These are phyloP conservation scores for Nephrocerus scutellatus DNA, from an alignment of 2,888 invertebrate genomes.

Conservation along the genomic window DNA sequence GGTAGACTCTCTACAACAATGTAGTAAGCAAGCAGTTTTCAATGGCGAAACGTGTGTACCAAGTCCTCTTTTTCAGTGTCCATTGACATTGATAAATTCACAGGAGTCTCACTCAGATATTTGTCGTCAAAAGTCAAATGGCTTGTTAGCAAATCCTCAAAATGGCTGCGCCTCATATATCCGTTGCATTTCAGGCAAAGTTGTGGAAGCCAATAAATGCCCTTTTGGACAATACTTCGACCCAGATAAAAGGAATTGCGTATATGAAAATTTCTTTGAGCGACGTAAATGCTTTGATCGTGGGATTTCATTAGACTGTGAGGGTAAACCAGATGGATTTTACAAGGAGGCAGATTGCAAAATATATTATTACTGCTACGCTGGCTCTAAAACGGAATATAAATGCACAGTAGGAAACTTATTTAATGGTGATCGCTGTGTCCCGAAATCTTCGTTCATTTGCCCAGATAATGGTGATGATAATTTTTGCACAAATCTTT, in stretches of 20 bases:
- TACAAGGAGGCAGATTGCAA: constrained; percentile 52
- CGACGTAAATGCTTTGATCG: constrained; percentile 26
- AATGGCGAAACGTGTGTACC: constrained; percentile 39
- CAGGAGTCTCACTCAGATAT: constrained; percentile 26
- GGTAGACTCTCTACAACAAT: constrained; percentile 29
- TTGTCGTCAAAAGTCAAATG: constrained; percentile 51
- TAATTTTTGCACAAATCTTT: constrained; percentile 50
- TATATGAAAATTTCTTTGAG: constrained; percentile 27
- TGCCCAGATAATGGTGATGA: constrained; percentile 48
- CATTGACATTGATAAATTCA: constrained; percentile 13
- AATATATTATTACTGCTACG: constrained; percentile 54
- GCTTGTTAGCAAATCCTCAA: constrained; percentile 43
- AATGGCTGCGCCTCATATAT: constrained; percentile 39
- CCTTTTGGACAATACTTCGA: constrained; percentile 37
- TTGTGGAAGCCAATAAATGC: constrained; percentile 32
- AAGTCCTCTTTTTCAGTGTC: constrained; percentile 29
- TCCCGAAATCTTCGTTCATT: constrained; percentile 46
- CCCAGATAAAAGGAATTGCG: constrained; percentile 28
- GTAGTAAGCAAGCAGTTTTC: constrained; percentile 35
- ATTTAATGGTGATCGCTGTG: constrained; percentile 57
- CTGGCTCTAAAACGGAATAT: constrained; percentile 50
- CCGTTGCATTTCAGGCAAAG: constrained; percentile 33
- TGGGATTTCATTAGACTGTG: constrained; percentile 29
- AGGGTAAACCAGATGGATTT: constrained; percentile 29
- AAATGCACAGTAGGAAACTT: constrained; percentile 49